A percentile compares a stretch with the other conserved stretches of the same genome.
Conservation (phyloP, 2,888 invertebrate species). For the Sisyra nigra region DNA sequence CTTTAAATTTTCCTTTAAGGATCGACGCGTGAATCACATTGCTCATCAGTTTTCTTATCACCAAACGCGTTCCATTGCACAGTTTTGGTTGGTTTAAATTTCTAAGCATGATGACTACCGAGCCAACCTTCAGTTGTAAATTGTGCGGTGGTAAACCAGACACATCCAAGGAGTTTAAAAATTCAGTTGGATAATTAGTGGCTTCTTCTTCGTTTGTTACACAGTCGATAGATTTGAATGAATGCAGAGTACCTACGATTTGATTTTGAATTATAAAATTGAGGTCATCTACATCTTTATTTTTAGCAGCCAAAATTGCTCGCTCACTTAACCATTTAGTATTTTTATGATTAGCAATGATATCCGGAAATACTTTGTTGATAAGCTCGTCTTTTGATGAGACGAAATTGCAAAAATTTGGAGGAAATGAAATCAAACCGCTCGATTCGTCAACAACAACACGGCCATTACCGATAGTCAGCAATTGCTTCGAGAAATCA, state of each 20-base stretch:
- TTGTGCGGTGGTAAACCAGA: conserved; percentile 14
- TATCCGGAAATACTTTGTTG: conserved; percentile 17
- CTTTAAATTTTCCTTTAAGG: conserved; percentile 8
- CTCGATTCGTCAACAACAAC: conserved; percentile 18
- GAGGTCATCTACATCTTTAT: conserved; percentile 20
- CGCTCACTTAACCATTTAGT: conserved; percentile 16
- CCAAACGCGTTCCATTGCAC: conserved; percentile 15
- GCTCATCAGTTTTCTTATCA: conserved; percentile 10
- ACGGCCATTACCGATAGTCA: conserved; percentile 20
- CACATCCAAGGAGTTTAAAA: conserved; percentile 19
- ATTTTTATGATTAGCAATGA: conserved; percentile 15
- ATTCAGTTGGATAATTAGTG: conserved; percentile 19
- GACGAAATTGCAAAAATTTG: conserved; percentile 19
- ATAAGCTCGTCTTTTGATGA: conserved; percentile 14
- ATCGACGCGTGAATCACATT: conserved; percentile 11
- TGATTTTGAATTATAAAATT: conserved; percentile 18
- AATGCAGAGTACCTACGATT: conserved; percentile 14
- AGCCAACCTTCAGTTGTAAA: conserved; percentile 17
- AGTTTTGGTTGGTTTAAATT: conserved; percentile 19
- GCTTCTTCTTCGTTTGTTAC: conserved; percentile 13
- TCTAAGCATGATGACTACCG: conserved; percentile 18
- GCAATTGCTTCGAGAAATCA: conserved; percentile 16
- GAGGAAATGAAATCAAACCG: conserved; percentile 20
- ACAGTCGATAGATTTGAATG: conserved; percentile 16
- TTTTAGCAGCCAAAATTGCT: conserved; percentile 15